Percentiles rank a stretch among this genome's conserved stretches.
Evolutionary conservation across 2,797 vertebrate genomes (phyloP).

Genomic region (Alcedo quadribrachys): DNA sequence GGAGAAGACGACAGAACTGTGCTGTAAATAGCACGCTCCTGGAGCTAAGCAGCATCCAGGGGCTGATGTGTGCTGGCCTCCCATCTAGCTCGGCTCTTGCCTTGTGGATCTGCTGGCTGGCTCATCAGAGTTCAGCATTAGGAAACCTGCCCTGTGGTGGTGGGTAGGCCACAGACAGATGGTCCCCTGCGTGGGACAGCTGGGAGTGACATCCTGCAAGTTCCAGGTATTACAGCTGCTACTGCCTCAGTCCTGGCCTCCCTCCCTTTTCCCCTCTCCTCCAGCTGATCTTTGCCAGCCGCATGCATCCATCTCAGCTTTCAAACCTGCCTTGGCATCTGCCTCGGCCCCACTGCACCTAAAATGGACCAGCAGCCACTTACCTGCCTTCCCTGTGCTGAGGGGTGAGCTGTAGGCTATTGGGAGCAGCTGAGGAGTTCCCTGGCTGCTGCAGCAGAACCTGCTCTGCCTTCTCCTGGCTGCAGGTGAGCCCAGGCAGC

Average conservation of each 20-base stretch:
- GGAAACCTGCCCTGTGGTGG: neutral
- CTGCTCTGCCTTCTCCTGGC: neutral
- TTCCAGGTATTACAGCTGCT: neutral
- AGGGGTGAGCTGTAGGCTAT: neutral
- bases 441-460: neutral
- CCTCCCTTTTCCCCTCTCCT: too few species aligned
- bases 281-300: neutral
- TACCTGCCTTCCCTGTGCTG: neutral
- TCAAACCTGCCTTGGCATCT: slow-evolving; percentile 56
- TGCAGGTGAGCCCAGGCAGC: slow-evolving; percentile 42
- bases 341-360: slow-evolving; percentile 9
- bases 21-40: slow-evolving; percentile 19
- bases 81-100: neutral
- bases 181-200: fast-evolving
- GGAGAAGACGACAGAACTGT: neutral
- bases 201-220: neutral
- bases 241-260: neutral
- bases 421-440: neutral
- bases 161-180: fast-evolving
- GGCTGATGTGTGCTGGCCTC: neutral
- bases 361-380: slow-evolving; percentile 21
- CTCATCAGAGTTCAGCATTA: neutral
- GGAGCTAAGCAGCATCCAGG: neutral
- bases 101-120: neutral
- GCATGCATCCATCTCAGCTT: slow-evolving; percentile 33